Conservation (phyloP, 2,797 vertebrate species). For the Diplodus puntazzo region DNA sequence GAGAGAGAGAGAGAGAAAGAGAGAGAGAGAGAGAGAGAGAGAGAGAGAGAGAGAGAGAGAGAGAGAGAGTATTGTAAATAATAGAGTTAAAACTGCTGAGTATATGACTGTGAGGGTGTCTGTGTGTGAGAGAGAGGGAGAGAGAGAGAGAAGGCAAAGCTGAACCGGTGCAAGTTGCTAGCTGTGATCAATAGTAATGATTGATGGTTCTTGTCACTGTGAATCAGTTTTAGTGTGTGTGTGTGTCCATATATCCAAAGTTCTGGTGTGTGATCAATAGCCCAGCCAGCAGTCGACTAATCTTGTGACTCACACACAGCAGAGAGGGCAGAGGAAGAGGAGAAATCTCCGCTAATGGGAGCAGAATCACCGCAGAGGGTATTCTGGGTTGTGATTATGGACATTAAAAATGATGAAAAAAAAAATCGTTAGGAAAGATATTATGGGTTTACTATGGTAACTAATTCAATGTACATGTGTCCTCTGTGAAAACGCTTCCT, state of each 20-base stretch:
- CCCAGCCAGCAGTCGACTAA: slow-evolving; percentile 46
- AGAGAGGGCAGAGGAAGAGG: slow-evolving; percentile 28
- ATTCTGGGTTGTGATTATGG: slow-evolving; percentile 16
- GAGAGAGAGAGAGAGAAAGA: slow-evolving; percentile 6
- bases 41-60: slow-evolving; percentile 21
- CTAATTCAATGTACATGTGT: neutral
- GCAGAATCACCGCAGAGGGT: slow-evolving; percentile 30
- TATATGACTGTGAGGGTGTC: slow-evolving; percentile 22
- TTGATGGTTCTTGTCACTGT: slow-evolving; percentile 67
- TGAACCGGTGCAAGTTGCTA: slow-evolving; percentile 38
- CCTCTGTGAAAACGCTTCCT: neutral
- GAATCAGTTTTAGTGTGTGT: slow-evolving; percentile 58
- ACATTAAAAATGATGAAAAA: slow-evolving; percentile 22
- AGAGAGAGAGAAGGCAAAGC: neutral
- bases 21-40: slow-evolving; percentile 16
- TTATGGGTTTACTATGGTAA: neutral
- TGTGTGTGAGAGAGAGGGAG: neutral
- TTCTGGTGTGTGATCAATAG: slow-evolving; percentile 72
- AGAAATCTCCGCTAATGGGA: slow-evolving; percentile 40
- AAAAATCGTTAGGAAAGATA: slow-evolving; percentile 9
- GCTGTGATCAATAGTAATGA: slow-evolving; percentile 77
- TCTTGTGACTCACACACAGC: slow-evolving; percentile 46
- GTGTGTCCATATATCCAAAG: slow-evolving; percentile 58
- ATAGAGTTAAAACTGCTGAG: slow-evolving; percentile 63
- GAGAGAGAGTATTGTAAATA: slow-evolving; percentile 41